Conservation (phyloP, 2,797 vertebrate species). For the Iguana delicatissima region DNA sequence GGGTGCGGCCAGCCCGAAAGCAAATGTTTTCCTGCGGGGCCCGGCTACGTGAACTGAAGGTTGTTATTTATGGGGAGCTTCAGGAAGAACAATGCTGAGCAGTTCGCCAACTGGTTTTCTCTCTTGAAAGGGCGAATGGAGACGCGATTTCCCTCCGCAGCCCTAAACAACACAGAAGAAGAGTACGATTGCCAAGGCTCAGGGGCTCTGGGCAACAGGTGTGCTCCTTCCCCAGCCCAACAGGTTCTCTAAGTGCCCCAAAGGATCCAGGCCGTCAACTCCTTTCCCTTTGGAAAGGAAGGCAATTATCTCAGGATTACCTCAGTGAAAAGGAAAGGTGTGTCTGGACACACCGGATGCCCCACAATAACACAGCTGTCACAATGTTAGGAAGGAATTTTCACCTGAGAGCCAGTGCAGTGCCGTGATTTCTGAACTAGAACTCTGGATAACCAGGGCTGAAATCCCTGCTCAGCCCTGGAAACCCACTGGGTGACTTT, state of each 20-base stretch:
- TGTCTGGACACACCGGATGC: background rate
- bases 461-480: no score
- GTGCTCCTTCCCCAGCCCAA: no score
- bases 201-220: no score
- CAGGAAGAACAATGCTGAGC: background rate
- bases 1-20: background rate
- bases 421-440: background rate
- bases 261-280: background rate
- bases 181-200: background rate
- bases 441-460: no score
- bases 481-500: no score
- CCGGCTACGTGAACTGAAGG: background rate
- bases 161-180: background rate
- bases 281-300: background rate
- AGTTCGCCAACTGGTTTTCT: no score
- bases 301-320: background rate
- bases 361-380: background rate
- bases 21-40: slow-evolving; percentile 3
- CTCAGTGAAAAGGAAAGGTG: background rate
- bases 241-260: no score
- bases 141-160: background rate
- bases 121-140: background rate
- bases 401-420: background rate
- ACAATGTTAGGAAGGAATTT: background rate
- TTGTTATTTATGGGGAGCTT: background rate